Conservation (phyloP, 2,888 invertebrate species). For the Agonopterix alstromeriana region DNA sequence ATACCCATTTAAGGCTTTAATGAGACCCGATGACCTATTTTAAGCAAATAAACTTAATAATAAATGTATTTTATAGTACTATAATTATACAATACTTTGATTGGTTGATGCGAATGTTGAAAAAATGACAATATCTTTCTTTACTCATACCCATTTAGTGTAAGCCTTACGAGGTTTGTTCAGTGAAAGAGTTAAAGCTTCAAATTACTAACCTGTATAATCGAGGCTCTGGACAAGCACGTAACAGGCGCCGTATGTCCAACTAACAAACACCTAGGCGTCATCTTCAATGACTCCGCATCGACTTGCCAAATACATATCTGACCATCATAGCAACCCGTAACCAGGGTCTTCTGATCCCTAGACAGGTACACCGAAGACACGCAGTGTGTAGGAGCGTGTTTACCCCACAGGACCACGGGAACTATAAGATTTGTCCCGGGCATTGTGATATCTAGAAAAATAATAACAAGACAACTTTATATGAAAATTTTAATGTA, state of each 20-base stretch:
- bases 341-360: slow-evolving; percentile 94
- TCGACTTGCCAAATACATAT: slow-evolving; percentile 94
- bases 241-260: slow-evolving; percentile 97
- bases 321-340: slow-evolving; percentile 98
- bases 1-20: too few species aligned
- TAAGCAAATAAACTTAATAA: too few species aligned
- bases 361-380: slow-evolving; percentile 94
- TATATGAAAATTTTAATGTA: not conserved
- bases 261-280: slow-evolving; percentile 92
- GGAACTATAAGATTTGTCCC: slow-evolving; percentile 96
- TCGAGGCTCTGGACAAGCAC: slow-evolving; percentile 91
- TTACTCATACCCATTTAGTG: too few species aligned
- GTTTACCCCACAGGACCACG: slow-evolving; percentile 97
- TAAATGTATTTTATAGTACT: too few species aligned
- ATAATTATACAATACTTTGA: too few species aligned
- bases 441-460: slow-evolving; percentile 69
- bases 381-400: slow-evolving; percentile 97
- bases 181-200: too few species aligned
- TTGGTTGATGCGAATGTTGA: too few species aligned
- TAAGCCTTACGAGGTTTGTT: too few species aligned
- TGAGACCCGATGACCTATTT: too few species aligned
- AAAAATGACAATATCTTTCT: too few species aligned
- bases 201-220: slow-evolving; percentile 59
- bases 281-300: slow-evolving; percentile 90
- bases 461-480: not conserved